A percentile compares a stretch with the other conserved stretches of the same genome.
phyloP scores from a whole-genome alignment of 2,888 invertebrate genomes.

The Sturmia bella region DNA sequence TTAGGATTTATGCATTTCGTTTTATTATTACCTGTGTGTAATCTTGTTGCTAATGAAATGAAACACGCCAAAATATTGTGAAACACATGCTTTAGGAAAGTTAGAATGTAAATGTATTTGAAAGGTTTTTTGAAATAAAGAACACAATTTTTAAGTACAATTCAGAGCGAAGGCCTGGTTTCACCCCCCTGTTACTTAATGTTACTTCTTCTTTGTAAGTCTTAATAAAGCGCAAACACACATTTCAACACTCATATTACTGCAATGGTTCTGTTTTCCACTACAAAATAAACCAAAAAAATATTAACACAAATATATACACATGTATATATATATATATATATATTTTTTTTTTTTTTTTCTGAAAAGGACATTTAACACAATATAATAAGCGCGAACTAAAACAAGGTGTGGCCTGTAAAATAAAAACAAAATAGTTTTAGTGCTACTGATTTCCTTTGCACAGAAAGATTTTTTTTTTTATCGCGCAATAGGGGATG shows the following conservation, averaged over 20 bases:
- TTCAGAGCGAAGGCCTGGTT: constrained; percentile 60
- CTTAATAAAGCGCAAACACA: neutral
- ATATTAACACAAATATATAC: constrained; percentile 5
- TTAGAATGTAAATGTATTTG: neutral
- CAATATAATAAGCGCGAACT: constrained; percentile 1
- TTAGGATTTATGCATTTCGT: neutral
- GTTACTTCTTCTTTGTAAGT: neutral
- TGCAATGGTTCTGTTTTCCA: neutral
- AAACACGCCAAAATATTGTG: constrained; percentile 56
- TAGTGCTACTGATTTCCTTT: neutral
- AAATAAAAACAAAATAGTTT: constrained; percentile 28
- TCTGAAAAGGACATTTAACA: constrained; percentile 34
- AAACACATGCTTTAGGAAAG: constrained; percentile 25
- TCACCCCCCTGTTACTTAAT: neutral
- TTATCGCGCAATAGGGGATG: neutral
- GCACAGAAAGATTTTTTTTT: neutral
- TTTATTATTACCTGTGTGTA: neutral
- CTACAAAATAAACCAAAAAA: constrained; percentile 7
- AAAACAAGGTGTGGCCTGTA: constrained; percentile 56
- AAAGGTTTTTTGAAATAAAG: constrained; percentile 24
- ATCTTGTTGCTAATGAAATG: constrained; percentile 60
- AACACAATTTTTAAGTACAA: constrained; percentile 55
- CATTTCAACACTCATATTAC: constrained; percentile 8
- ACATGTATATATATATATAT: constrained; percentile 54
- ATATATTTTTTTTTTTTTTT: constrained; percentile 24